These are phyloP conservation scores for Mycalesis mineus DNA, from an alignment of 2,888 invertebrate genomes.

Conservation along the genomic window DNA sequence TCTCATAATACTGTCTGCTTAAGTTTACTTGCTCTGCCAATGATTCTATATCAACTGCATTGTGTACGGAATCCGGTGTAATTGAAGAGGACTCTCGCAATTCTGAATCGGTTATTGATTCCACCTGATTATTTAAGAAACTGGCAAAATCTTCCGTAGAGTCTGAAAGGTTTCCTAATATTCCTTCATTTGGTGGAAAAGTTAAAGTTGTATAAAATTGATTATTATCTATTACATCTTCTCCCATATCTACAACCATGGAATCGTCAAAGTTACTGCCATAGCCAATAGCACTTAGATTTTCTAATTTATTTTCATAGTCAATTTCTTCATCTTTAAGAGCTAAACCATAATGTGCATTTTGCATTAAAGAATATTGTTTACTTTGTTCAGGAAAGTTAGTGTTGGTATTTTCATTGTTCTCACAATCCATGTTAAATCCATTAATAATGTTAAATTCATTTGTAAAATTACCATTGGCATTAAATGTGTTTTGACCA, in stretches of 20 bases:
- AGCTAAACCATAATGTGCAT: constrained; percentile 88
- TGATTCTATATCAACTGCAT: constrained; percentile 84
- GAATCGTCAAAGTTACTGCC: constrained; percentile 85
- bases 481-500: constrained; percentile 85
- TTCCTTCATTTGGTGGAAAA: constrained; percentile 87
- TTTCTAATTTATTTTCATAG: constrained; percentile 87
- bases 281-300: constrained; percentile 79
- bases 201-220: constrained; percentile 90
- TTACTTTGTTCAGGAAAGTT: constrained; percentile 79
- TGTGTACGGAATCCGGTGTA: constrained; percentile 81
- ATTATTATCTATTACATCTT: constrained; percentile 86
- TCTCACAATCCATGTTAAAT: constrained; percentile 87
- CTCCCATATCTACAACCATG: constrained; percentile 90
- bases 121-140: constrained; percentile 85
- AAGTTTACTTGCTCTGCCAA: constrained; percentile 86
- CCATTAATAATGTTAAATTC: constrained; percentile 84
- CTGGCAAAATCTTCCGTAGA: constrained; percentile 87
- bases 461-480: constrained; percentile 81
- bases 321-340: constrained; percentile 90
- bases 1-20: constrained; percentile 77
- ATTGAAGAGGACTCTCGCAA: constrained; percentile 85
- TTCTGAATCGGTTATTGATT: constrained; percentile 81
- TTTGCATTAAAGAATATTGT: constrained; percentile 88
- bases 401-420: constrained; percentile 76
- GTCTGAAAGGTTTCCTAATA: constrained; percentile 87